Evolutionary conservation across 2,113 vertebrate genomes (phyloP).

Genomic region (Callipepla californica): DNA sequence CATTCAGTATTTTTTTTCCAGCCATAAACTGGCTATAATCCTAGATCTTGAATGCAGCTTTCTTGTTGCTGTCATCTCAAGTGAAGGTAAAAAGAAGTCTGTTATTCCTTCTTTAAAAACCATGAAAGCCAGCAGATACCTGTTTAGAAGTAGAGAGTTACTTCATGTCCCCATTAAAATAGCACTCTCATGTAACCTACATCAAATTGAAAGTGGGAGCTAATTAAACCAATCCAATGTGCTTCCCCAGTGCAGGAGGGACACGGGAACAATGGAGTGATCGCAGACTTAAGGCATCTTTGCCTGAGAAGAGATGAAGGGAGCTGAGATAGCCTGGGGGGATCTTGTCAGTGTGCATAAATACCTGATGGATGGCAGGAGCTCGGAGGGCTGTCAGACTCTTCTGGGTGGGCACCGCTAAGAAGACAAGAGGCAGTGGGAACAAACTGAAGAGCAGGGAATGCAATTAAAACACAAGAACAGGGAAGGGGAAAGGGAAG

Average conservation of each 20-base stretch:
- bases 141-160: neutral
- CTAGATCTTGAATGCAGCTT: constrained; percentile 50
- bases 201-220: neutral
- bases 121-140: neutral
- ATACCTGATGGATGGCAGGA: neutral
- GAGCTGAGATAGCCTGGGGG: neutral
- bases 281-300: neutral
- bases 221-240: neutral
- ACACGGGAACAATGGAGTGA: neutral
- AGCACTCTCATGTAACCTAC: neutral
- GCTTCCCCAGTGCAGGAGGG: neutral
- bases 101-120: neutral
- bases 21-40: constrained; percentile 49
- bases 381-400: neutral
- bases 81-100: constrained; percentile 2
- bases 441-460: neutral
- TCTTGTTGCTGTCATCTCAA: constrained; percentile 23
- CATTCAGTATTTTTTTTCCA: constrained; percentile 55
- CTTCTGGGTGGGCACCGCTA: neutral
- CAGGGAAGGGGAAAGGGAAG: neutral
- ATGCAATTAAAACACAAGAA: neutral
- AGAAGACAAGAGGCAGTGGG: neutral
- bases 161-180: neutral
- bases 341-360: neutral
- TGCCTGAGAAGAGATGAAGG: accelerated